Evolutionary conservation across 2,888 invertebrate species (phyloP).

Genomic region (Noctuana brunneofusca): DNA sequence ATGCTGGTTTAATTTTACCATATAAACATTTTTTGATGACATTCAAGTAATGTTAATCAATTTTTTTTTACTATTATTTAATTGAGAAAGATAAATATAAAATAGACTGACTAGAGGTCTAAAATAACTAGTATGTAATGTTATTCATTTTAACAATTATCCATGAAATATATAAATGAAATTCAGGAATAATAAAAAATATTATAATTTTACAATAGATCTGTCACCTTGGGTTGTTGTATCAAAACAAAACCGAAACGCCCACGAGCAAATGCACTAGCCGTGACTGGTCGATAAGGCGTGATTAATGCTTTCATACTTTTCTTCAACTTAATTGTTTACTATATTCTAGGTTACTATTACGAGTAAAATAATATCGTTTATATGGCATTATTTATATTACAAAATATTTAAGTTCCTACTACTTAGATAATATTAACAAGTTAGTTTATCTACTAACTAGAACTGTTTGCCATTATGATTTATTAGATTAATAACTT

Average conservation of each 20-base stretch:
- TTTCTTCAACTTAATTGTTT: background rate
- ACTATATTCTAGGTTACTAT: conserved; percentile 4
- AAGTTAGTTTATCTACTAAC: no score
- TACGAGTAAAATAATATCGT: background rate
- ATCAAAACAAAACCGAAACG: background rate
- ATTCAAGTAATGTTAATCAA: no score
- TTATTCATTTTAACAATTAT: no score
- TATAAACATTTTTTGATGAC: no score
- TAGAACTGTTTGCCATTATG: background rate
- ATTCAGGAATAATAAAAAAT: no score
- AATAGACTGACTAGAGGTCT: no score
- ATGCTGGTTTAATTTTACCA: no score
- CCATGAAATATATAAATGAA: no score
- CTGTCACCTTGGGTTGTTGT: background rate
- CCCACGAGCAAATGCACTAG: background rate
- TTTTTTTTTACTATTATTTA: no score
- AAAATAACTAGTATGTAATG: no score
- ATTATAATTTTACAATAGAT: background rate
- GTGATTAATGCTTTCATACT: background rate
- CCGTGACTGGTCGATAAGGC: conserved; percentile 7
- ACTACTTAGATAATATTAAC: no score
- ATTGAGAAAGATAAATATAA: no score
- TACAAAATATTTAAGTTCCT: background rate
- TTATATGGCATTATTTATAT: background rate
- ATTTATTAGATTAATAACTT: conserved; percentile 14